Base-by-base conservation (phyloP, 2,888 invertebrate genomes). In the Allophyes oxyacanthae region DNA sequence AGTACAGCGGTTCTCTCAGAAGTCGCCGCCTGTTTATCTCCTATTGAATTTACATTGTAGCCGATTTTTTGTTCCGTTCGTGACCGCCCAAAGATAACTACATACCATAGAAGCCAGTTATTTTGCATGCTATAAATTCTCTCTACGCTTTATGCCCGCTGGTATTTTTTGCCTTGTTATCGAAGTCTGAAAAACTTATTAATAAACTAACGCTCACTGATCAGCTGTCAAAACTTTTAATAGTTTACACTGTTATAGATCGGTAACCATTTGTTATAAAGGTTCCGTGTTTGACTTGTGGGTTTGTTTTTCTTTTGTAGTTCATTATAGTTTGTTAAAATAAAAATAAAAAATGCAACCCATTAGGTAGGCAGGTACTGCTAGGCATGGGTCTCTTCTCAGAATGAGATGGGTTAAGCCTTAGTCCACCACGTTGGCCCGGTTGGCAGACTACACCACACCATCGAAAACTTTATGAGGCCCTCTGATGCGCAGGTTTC, bases 41-140 rank as follows among this genome's bases (percentile, higher is more conserved):
- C 46, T 66, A 78, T 86, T 84, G 81, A 83, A 86, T 86, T 84
- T 81, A 82, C 83, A 84, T 83, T 79, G 79, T 72, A 63, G 28
- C 43, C 28, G 3, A 74, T 75, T 85, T 82, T 86, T 85, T 82
- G 72, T 64, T 32, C 38, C 56, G 59, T 50, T 78, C 81, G 79
- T 82, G 82, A 84, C 82, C 54, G 73, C 69, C 68, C 61, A 28
- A 28, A 6, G 54, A 71, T 74, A 72, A 77, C 75, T 64, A 59
- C 53, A 52, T 50, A 56, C 44, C 48, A 50, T 61, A 60, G 49
- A 48, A 58, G 11, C 45, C 49, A 61, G 67, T 75, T 75, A 74
- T 79, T 75, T 76, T 74, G 73, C 73, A 74, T 71, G 63, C 66
- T 72, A 79, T 75, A 77, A 82, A 79, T 78, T 69, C 67, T 56